phyloP scores from a whole-genome alignment of 2,797 vertebrate genomes.

The Antrozous pallidus region DNA sequence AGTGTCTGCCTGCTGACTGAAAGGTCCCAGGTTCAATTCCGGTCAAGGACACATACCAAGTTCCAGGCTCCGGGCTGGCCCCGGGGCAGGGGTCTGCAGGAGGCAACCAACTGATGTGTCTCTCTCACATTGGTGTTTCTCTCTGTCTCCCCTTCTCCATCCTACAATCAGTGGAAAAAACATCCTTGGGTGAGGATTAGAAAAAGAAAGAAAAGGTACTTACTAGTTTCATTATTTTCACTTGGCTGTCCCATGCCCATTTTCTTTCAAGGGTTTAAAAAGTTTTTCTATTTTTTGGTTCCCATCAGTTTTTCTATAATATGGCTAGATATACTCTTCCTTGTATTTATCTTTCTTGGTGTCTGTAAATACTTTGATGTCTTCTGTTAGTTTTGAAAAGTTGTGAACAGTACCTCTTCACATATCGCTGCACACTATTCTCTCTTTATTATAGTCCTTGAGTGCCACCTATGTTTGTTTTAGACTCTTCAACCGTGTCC shows the following conservation, averaged over 20 bases:
- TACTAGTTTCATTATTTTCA: not conserved
- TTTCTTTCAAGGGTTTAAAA: not conserved
- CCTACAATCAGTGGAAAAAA: no score
- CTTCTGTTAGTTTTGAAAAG: not conserved
- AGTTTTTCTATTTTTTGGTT: not conserved
- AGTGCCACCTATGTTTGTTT: not conserved
- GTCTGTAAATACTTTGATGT: not conserved
- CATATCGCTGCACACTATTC: not conserved
- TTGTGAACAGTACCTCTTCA: not conserved
- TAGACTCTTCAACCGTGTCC: not conserved
- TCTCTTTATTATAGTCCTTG: not conserved
- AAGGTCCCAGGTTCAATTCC: no score
- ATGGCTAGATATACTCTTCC: not conserved
- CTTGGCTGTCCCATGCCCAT: not conserved
- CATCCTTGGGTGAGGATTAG: no score
- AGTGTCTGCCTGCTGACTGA: no score
- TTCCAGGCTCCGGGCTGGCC: no score
- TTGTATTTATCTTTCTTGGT: not conserved
- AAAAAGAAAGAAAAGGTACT: not conserved
- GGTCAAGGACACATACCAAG: no score
- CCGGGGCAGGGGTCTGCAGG: no score
- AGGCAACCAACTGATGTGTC: no score
- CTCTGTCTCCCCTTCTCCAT: no score
- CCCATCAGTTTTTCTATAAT: not conserved
- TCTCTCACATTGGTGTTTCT: no score